Evolutionary conservation across 1,140 invertebrate species (phyloP).

Genomic region (Macrobrachium nipponense): DNA sequence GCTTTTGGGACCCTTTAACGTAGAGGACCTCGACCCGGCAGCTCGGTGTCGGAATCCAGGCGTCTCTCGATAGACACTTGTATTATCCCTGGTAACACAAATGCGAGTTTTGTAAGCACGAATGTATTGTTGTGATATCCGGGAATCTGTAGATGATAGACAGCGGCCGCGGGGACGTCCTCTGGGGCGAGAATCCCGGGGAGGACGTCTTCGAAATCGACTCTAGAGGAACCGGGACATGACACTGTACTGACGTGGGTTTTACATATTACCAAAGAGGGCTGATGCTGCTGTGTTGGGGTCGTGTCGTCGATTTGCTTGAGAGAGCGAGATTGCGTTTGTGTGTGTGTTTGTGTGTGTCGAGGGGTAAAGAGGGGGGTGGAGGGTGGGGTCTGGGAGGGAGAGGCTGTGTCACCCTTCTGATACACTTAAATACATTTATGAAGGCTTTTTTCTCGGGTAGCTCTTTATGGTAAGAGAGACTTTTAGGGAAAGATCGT

Average conservation of each 20-base stretch:
- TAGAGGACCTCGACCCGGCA: no score
- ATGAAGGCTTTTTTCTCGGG: no score
- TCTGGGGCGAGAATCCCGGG: background rate
- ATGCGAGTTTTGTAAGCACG: conserved; percentile 16
- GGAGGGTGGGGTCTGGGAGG: no score
- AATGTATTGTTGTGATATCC: conserved; percentile 19
- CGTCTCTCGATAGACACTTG: background rate
- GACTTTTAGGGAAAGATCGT: no score
- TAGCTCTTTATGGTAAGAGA: background rate
- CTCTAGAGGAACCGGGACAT: background rate
- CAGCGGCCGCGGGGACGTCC: background rate
- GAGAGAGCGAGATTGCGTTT: background rate
- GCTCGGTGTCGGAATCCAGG: no score
- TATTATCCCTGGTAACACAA: conserved; percentile 15
- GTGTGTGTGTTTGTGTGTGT: no score
- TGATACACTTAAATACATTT: conserved; percentile 16
- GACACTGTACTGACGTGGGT: background rate
- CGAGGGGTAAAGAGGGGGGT: no score
- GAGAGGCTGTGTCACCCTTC: background rate
- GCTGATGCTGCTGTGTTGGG: background rate
- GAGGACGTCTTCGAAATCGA: background rate
- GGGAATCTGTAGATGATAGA: background rate
- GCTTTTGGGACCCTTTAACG: background rate
- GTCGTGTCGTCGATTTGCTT: background rate
- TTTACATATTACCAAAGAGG: conserved; percentile 4